Evolutionary conservation across 2,888 invertebrate genomes (phyloP), one percentile per base, ranked within the genome.

Genomic region (Dryadula phaetusa): DNA sequence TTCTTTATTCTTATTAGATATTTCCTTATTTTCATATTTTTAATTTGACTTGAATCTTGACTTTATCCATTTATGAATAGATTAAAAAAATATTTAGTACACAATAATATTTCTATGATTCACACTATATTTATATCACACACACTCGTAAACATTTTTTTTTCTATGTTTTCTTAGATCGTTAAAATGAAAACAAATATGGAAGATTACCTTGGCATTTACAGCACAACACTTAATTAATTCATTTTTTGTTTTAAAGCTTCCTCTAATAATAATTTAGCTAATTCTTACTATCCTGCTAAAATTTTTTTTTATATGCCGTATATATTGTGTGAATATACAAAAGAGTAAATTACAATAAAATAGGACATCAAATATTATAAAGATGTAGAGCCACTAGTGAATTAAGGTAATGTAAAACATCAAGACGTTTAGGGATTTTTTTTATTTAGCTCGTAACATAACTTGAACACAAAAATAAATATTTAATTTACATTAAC

Each of bases 191-290:
- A 32, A 32, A 32, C 6, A 7, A 25, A 14, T 2, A 16, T 49
- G 10, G 49, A 28, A 10, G 49, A 28, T 49, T 8, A 25, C 49
- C 49, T 49, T 49, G 49, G 28, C 49, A 28, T 49, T 49, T 49
- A 4, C 8, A 28, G 5, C n/a, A 16, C 10, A 28, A 49, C 1
- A 28, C 16, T 49, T 28, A 49, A 28, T 49, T 16, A 49, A n/a
- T 49, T 28, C 8, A 25, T n/a, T 8, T 47, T 16, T 49, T 49
- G 8, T 18, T 49, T 42, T 16, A 4, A 49, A 49, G 8, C n/a
- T 16, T 49, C 49, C 14, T 49, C n/a, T n/a, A 8, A 16, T 28
- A 10, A n/a, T 1, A 12, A 37, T 37, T 37, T n/a, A n/a, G n/a
- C 7, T 49, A 25, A n/a, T 49, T n/a, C n/a, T 25, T 6, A 0